phyloP scores from a whole-genome alignment of 2,113 vertebrate genomes.

The Notiomystis cincta region DNA sequence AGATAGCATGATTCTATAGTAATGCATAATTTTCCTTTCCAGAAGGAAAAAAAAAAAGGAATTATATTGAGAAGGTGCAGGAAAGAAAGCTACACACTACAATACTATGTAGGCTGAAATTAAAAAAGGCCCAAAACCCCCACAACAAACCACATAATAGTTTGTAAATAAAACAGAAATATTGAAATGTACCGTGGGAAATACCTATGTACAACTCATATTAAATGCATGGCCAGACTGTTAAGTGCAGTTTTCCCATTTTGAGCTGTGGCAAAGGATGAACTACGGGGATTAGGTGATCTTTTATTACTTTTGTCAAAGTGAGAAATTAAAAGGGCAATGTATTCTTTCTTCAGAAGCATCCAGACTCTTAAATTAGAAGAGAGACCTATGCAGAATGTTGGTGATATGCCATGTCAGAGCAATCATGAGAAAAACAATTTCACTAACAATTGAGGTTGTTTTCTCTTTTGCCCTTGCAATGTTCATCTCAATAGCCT shows the following conservation, averaged over 20 bases:
- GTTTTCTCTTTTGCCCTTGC: not conserved
- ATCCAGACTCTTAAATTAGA: not conserved
- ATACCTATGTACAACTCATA: not conserved
- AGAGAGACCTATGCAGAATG: not conserved
- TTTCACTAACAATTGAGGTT: not conserved
- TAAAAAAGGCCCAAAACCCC: not conserved
- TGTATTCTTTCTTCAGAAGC: not conserved
- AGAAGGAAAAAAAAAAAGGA: not conserved
- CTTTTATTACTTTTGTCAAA: not conserved
- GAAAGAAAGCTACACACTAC: not conserved
- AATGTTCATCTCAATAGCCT: not conserved
- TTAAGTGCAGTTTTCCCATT: not conserved
- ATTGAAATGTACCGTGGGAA: not conserved
- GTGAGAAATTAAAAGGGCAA: not conserved
- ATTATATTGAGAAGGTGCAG: not conserved
- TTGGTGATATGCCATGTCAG: not conserved
- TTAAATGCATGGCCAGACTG: not conserved
- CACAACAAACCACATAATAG: not conserved
- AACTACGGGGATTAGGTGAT: not conserved
- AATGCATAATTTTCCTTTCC: not conserved
- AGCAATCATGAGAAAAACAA: not conserved
- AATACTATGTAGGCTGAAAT: not conserved
- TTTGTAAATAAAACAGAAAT: not conserved
- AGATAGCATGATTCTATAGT: not conserved
- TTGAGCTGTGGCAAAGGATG: not conserved